phyloP scores from a whole-genome alignment of 1,140 invertebrate species.

The Aricia agestis region DNA sequence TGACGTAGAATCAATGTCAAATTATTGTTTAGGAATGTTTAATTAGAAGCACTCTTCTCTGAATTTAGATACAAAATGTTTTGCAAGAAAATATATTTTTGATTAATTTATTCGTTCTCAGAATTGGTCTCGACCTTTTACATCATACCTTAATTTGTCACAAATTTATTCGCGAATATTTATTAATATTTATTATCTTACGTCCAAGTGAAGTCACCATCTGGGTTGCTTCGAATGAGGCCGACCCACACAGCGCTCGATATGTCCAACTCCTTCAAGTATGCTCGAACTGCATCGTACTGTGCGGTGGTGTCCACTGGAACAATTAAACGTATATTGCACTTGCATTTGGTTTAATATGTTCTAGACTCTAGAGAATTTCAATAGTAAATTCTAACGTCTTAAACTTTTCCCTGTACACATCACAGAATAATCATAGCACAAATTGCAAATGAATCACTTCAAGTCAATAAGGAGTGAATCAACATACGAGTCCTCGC shows the following conservation, averaged over 20 bases:
- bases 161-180: not conserved
- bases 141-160: not conserved
- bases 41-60: not conserved
- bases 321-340: constrained; percentile 42
- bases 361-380: no score
- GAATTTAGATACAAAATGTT: not conserved
- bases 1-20: not conserved
- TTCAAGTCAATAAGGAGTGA: no score
- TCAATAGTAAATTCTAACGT: no score
- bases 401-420: no score
- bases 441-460: no score
- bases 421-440: no score
- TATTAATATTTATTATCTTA: constrained; percentile 59
- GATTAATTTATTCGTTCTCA: not conserved
- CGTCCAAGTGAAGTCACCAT: constrained; percentile 84
- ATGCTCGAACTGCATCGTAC: constrained; percentile 84
- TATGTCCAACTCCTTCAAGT: constrained; percentile 84
- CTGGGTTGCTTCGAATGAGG: constrained; percentile 80
- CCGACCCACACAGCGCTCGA: constrained; percentile 85
- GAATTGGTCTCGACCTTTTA: not conserved
- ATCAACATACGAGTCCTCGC: not conserved
- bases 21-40: not conserved
- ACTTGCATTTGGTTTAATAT: not conserved
- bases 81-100: not conserved
- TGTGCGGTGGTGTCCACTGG: constrained; percentile 84